These are phyloP conservation scores for Cotesia vestalis DNA, from an alignment of 1,140 invertebrate genomes.

Conservation along the genomic window DNA sequence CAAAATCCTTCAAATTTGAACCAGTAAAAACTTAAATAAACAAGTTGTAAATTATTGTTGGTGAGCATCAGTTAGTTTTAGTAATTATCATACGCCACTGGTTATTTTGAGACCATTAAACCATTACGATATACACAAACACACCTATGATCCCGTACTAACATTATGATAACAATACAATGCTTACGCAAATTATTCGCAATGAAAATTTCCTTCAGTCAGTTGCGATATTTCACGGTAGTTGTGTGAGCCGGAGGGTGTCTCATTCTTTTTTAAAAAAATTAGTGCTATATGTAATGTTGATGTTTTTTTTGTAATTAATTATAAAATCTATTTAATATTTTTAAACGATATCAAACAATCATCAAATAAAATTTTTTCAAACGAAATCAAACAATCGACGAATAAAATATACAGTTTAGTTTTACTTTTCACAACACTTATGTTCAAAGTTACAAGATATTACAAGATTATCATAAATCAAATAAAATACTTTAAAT, in stretches of 20 bases:
- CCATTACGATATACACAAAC: conserved; percentile 6
- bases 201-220: conserved; percentile 49
- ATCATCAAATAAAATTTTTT: no score
- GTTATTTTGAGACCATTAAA: conserved; percentile 6
- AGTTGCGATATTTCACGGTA: conserved; percentile 41
- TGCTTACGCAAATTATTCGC: conserved; percentile 40
- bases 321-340: conserved; percentile 2
- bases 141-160: not conserved
- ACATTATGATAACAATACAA: conserved; percentile 55
- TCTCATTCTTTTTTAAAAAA: not conserved
- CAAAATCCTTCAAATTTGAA: no score
- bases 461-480: no score
- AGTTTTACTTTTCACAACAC: no score
- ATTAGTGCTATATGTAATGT: not conserved
- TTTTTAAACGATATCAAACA: no score
- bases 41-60: no score
- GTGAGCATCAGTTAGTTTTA: not conserved
- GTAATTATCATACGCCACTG: not conserved
- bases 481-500: no score
- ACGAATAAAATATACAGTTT: no score
- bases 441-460: no score
- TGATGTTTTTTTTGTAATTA: not conserved
- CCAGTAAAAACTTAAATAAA: no score
- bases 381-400: no score
- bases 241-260: conserved; percentile 46